Conservation (phyloP, 2,888 invertebrate species). For the Suillia variegata region DNA sequence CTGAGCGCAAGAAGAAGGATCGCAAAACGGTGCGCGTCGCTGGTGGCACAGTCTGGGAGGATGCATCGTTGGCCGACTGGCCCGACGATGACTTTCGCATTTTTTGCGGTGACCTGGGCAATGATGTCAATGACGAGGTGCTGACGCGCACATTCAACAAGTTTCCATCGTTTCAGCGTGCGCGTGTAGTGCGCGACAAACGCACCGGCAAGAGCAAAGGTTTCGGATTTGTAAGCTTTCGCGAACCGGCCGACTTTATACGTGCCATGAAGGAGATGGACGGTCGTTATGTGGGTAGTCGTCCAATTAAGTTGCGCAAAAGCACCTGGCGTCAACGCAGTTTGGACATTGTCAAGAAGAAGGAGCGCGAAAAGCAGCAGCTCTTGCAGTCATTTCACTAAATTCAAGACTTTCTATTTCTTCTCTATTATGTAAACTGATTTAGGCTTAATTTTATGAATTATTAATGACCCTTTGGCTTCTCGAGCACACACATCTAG, state of each 20-base stretch:
- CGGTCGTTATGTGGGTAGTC: constrained; percentile 97
- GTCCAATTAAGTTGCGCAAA: constrained; percentile 96
- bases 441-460: background rate
- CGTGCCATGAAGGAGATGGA: constrained; percentile 99
- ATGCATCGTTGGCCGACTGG: constrained; percentile 92
- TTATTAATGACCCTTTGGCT: background rate
- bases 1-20: constrained; percentile 62
- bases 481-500: background rate
- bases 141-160: constrained; percentile 95
- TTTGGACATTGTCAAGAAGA: constrained; percentile 91
- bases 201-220: constrained; percentile 98
- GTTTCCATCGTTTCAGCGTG: constrained; percentile 89
- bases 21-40: constrained; percentile 80
- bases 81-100: constrained; percentile 97
- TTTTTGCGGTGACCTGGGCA: constrained; percentile 99
- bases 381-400: constrained; percentile 67
- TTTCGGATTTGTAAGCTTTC: constrained; percentile 98
- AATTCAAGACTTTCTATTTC: too few species aligned
- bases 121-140: constrained; percentile 98
- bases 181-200: constrained; percentile 95
- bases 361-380: constrained; percentile 92
- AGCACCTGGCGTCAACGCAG: constrained; percentile 95
- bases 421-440: too few species aligned
- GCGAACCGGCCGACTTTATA: constrained; percentile 96
- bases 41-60: constrained; percentile 97